A percentile compares a stretch with the other conserved stretches of the same genome.
Conservation (phyloP, 23 tunicate species). For the Halocynthia aurantium region DNA sequence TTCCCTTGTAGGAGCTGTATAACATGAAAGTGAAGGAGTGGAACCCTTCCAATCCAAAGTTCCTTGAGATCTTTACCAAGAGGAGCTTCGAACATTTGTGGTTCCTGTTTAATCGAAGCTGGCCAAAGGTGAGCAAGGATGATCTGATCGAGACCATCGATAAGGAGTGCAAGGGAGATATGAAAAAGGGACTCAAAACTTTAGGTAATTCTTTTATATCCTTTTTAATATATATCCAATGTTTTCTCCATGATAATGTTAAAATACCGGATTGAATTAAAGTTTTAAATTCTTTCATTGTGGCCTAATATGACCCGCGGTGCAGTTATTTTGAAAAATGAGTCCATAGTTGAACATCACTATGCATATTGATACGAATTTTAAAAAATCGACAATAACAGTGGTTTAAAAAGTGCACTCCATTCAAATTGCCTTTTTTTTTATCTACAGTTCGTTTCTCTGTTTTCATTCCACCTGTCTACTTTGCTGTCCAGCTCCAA, state of each 20-base stretch:
- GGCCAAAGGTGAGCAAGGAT: constrained; percentile 59
- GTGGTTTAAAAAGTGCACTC: not conserved
- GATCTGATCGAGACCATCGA: constrained; percentile 51
- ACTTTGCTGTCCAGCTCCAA: constrained; percentile 58
- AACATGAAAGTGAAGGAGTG: constrained; percentile 59
- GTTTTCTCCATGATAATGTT: not conserved
- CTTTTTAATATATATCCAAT: not conserved
- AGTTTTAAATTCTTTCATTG: not conserved
- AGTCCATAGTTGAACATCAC: not conserved
- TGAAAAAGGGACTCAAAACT: constrained; percentile 50
- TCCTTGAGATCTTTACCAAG: constrained; percentile 70
- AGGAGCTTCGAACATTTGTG: constrained; percentile 82
- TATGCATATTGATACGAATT: not conserved
- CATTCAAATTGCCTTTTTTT: not conserved
- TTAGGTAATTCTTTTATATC: constrained; percentile 31
- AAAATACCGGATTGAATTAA: not conserved
- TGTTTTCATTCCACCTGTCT: constrained; percentile 47
- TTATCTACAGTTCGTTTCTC: constrained; percentile 67
- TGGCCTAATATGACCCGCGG: too few species aligned
- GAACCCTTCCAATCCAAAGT: constrained; percentile 51
- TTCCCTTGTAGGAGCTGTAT: constrained; percentile 30
- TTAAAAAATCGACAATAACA: too few species aligned
- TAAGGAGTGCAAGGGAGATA: constrained; percentile 47
- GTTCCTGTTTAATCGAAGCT: constrained; percentile 65
- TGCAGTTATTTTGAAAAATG: not conserved